These are phyloP conservation scores for Euleptes europaea DNA, from an alignment of 2,113 vertebrate species.

Conservation along the genomic window DNA sequence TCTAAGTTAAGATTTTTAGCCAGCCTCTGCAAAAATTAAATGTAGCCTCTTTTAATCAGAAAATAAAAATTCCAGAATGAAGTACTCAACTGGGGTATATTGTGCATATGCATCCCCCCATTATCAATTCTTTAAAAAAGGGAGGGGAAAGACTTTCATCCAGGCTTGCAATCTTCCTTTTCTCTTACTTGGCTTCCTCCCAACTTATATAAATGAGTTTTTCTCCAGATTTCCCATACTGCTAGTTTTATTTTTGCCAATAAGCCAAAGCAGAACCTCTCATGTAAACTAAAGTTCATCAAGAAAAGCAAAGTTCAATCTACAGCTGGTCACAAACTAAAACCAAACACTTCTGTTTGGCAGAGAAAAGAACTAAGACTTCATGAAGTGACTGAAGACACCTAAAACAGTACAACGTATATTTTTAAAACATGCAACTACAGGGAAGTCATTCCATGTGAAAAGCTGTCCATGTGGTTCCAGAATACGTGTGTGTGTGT, in stretches of 20 bases:
- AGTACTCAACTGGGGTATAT: background rate
- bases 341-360: too few species aligned
- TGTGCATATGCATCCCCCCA: background rate
- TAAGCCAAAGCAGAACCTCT: background rate
- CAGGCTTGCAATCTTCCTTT: background rate
- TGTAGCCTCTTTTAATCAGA: background rate
- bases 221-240: background rate
- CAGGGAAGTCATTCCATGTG: background rate
- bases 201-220: too few species aligned
- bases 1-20: background rate
- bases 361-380: background rate
- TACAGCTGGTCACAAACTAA: background rate
- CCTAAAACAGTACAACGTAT: background rate
- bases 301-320: background rate
- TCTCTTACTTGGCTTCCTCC: background rate
- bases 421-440: background rate
- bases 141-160: background rate
- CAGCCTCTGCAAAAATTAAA: background rate
- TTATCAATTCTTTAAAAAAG: background rate
- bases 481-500: background rate
- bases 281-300: background rate
- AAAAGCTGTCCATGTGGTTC: background rate
- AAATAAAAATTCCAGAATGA: background rate
- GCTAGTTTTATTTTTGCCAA: background rate
- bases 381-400: background rate